Conservation (phyloP, 1,140 invertebrate genomes). For the Macrobrachium rosenbergii region DNA sequence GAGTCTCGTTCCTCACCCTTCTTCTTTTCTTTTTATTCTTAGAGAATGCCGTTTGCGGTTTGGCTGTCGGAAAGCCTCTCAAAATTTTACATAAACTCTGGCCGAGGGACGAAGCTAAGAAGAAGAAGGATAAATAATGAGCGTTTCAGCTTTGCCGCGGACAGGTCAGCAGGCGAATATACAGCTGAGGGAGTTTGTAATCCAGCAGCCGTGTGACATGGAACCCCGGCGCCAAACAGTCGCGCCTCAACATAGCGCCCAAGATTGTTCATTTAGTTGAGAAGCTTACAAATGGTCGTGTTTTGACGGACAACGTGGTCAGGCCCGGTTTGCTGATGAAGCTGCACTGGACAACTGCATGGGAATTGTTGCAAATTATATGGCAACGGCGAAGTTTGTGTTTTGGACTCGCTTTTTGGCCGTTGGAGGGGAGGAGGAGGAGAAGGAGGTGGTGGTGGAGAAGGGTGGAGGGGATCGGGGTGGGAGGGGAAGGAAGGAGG, state of each 20-base stretch:
- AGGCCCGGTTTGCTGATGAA: background rate
- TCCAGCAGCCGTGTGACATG: constrained; percentile 31
- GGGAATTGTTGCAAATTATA: constrained; percentile 48
- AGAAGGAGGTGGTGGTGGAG: background rate
- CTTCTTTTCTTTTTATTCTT: no score
- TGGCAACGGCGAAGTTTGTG: constrained; percentile 24
- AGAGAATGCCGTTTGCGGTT: no score
- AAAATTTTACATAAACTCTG: constrained; percentile 12
- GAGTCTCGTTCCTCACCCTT: no score
- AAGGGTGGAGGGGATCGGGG: background rate
- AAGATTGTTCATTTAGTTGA: constrained; percentile 51
- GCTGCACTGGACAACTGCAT: constrained; percentile 35
- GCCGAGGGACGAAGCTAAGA: background rate
- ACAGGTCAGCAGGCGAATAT: constrained; percentile 27
- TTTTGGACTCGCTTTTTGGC: background rate
- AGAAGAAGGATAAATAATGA: constrained; percentile 1
- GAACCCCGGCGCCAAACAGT: constrained; percentile 36
- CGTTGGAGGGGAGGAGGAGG: background rate
- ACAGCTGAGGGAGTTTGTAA: constrained; percentile 10
- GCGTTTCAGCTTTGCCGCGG: constrained; percentile 1
- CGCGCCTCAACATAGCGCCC: constrained; percentile 30
- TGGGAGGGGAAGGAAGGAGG: background rate
- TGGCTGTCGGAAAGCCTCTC: no score
- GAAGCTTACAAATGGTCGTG: constrained; percentile 43
- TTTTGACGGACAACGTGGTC: constrained; percentile 43